phyloP scores from a whole-genome alignment of 2,113 vertebrate species.

The Papio anubis region DNA sequence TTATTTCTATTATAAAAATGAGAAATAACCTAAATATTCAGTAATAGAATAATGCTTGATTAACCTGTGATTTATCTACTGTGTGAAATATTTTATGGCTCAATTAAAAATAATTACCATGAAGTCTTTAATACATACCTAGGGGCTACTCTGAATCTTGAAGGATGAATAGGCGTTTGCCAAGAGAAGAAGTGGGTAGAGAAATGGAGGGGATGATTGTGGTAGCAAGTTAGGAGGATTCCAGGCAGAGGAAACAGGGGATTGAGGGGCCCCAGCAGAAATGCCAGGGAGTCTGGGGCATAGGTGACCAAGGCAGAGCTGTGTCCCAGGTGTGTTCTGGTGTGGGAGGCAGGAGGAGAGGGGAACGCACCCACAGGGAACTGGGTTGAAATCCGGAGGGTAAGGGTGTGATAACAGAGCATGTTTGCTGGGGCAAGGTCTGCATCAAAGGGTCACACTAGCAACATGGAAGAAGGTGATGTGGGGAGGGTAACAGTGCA shows the following conservation, averaged over 20 bases:
- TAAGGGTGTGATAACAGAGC: not conserved
- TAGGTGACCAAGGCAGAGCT: not conserved
- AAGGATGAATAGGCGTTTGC: not conserved
- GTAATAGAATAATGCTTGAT: not conserved
- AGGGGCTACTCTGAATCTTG: too few relatives aligned
- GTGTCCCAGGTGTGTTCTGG: not conserved
- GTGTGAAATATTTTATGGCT: not conserved
- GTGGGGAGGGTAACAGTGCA: not conserved
- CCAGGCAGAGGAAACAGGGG: not conserved
- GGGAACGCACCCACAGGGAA: accelerated
- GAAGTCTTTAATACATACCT: too few relatives aligned
- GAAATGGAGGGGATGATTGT: not conserved
- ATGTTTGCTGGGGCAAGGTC: not conserved
- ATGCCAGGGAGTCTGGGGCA: not conserved
- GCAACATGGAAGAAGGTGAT: not conserved
- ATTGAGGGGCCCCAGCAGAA: not conserved
- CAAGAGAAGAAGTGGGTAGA: not conserved
- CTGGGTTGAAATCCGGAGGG: not conserved
- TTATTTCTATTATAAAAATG: conserved; percentile 6
- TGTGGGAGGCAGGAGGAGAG: not conserved
- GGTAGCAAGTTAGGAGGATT: not conserved
- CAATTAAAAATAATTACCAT: not conserved
- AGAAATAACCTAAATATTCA: not conserved
- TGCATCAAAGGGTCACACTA: not conserved
- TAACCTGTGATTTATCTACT: not conserved